phyloP scores from a whole-genome alignment of 2,113 vertebrate genomes.

The Menidia beryllina region DNA sequence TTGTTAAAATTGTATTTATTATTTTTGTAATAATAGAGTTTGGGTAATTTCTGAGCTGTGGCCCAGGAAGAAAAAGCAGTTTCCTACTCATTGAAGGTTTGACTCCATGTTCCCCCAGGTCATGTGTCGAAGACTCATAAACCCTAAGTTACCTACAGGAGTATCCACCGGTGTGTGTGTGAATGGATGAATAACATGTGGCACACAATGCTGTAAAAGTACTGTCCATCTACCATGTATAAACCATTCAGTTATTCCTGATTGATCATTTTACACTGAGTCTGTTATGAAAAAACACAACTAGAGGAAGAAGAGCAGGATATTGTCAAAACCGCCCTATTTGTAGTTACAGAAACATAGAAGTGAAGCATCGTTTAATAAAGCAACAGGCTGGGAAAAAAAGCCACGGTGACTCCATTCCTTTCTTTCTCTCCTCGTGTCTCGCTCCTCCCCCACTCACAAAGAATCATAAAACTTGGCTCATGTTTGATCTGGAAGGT shows the following conservation, averaged over 20 bases:
- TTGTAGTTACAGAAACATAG: constrained; percentile 4
- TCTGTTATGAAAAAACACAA: constrained; percentile 26
- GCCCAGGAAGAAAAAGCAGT: too few relatives aligned
- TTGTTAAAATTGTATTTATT: constrained; percentile 24
- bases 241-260: too few relatives aligned
- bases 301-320: constrained; percentile 11
- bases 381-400: background rate
- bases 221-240: too few relatives aligned
- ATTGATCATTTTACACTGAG: background rate
- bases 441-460: background rate
- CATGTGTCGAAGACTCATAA: too few relatives aligned
- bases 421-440: background rate
- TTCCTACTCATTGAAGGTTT: too few relatives aligned
- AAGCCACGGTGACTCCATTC: constrained; percentile 2
- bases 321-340: constrained; percentile 10
- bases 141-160: too few relatives aligned
- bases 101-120: too few relatives aligned
- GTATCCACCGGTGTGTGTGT: too few relatives aligned
- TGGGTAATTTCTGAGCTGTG: too few relatives aligned
- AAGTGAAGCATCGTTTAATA: constrained; percentile 7
- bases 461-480: background rate
- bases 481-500: too few relatives aligned
- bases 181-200: too few relatives aligned
- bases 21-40: constrained; percentile 38
- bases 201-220: too few relatives aligned